A percentile compares a stretch with the other conserved stretches of the same genome.
Conservation (phyloP, 2,888 invertebrate genomes). For the Gnatocerus cornutus region DNA sequence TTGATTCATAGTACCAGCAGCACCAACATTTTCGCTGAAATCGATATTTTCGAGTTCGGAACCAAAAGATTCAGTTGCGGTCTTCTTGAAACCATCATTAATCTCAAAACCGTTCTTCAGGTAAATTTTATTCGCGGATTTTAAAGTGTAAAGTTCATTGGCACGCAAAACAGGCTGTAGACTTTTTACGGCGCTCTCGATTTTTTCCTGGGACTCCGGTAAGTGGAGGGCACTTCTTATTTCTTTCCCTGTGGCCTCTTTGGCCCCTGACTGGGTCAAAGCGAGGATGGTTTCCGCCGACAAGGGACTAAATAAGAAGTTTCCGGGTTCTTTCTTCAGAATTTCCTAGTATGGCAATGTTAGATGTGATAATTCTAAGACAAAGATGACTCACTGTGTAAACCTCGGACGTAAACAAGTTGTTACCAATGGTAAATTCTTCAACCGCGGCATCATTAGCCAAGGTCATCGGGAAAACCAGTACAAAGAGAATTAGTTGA, state of each 20-base stretch:
- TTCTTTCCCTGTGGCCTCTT: slow-evolving; percentile 62
- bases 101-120: slow-evolving; percentile 12
- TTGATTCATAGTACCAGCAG: slow-evolving; percentile 23
- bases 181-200: neutral
- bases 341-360: neutral
- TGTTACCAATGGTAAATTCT: slow-evolving; percentile 1
- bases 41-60: slow-evolving; percentile 19
- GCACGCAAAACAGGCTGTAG: neutral
- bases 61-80: neutral
- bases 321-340: neutral
- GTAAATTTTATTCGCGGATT: slow-evolving; percentile 32
- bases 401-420: neutral
- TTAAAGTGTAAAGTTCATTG: slow-evolving; percentile 31
- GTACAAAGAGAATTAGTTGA: neutral
- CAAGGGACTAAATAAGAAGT: slow-evolving; percentile 13
- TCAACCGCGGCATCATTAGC: neutral
- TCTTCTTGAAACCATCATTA: slow-evolving; percentile 6
- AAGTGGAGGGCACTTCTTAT: slow-evolving; percentile 42
- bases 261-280: slow-evolving; percentile 63
- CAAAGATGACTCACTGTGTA: slow-evolving; percentile 1
- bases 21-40: slow-evolving; percentile 10
- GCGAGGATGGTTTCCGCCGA: slow-evolving; percentile 55
- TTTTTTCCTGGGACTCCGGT: neutral
- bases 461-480: neutral
- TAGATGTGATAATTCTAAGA: neutral